Evolutionary conservation across 2,113 vertebrate species (phyloP).

Genomic region (Hemicordylus capensis): DNA sequence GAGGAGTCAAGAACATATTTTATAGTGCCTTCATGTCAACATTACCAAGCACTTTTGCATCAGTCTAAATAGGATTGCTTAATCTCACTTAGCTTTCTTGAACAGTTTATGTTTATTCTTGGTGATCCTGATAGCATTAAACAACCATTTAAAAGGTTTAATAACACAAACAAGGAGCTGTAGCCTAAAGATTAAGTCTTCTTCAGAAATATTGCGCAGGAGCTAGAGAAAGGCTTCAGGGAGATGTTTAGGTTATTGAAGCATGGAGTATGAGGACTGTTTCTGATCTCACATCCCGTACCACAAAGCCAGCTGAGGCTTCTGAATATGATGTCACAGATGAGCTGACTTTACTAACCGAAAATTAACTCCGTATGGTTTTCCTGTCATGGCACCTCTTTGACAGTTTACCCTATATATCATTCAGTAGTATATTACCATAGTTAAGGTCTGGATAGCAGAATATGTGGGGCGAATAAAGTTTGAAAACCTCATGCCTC

Average conservation of each 20-base stretch:
- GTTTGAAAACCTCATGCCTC: neutral
- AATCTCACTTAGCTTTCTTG: too few relatives aligned
- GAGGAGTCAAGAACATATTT: too few relatives aligned
- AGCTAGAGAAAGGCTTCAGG: neutral
- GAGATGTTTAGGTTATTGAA: neutral
- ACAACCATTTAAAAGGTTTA: too few relatives aligned
- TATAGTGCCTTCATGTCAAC: too few relatives aligned
- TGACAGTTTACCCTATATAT: neutral
- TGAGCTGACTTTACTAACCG: neutral
- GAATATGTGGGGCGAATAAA: too few relatives aligned
- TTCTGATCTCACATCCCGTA: neutral
- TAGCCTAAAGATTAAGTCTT: neutral
- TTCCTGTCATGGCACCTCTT: neutral
- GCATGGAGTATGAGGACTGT: neutral
- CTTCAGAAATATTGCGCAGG: neutral
- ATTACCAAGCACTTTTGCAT: too few relatives aligned
- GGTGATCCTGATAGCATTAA: too few relatives aligned
- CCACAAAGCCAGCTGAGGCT: neutral
- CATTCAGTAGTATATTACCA: neutral
- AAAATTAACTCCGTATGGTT: neutral
- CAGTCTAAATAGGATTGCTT: too few relatives aligned
- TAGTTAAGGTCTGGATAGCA: too few relatives aligned
- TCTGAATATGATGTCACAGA: neutral
- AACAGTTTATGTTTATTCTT: too few relatives aligned
- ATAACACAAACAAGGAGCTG: neutral